Base-by-base conservation (phyloP, 2,797 vertebrate species). In the Apogon talboti region DNA sequence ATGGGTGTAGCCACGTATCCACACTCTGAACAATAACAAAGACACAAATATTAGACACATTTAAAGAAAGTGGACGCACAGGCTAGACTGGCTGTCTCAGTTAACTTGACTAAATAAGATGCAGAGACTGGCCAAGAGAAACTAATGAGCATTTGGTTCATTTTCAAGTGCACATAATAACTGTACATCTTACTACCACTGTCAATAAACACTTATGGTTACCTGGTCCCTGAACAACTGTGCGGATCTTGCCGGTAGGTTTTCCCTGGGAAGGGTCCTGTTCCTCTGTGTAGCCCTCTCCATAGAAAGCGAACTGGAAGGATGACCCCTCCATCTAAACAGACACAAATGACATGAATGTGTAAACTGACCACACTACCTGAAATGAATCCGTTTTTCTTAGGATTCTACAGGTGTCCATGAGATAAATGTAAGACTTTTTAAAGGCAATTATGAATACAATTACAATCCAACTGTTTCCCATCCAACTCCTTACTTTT, bases 211-310 rank as follows among this genome's bases (percentile, higher is more conserved):
- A 40, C 7, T 28, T 40, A 11, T 11, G 30, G 11, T 76, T 91
- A 98, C 98, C 97, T 92, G 98, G 97, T 89, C 96, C 98, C 81
- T 95, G 96, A 81, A 99, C 94, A 80, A 95, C 83, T 0, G 96
- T 97, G 81, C 94, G 95, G 74, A 99, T 98, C 92, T 94, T 98
- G 57, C 91, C 70, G 19, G 95, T 92, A 37, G 97, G 96, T 87
- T 96, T 97, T 24, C 92, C 94, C 6, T 89, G 84, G 5, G 92
- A 86, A 0, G 92, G 85, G 84, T 95, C 91, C 56, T 92, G 75
- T 5, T 87, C 95, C 49, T 95, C 92, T 13, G 92, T 92, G 84
- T 97, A 99, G 53, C 98, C 98, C 79, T 96, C 94, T 12, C 97
- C 97, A 50, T 95, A 93, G 85, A 99, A 95, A 0, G 91, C 93